A percentile compares a stretch with the other conserved stretches of the same genome.
Evolutionary conservation across 2,797 vertebrate species (phyloP).

Genomic region (Gallirallus australis): DNA sequence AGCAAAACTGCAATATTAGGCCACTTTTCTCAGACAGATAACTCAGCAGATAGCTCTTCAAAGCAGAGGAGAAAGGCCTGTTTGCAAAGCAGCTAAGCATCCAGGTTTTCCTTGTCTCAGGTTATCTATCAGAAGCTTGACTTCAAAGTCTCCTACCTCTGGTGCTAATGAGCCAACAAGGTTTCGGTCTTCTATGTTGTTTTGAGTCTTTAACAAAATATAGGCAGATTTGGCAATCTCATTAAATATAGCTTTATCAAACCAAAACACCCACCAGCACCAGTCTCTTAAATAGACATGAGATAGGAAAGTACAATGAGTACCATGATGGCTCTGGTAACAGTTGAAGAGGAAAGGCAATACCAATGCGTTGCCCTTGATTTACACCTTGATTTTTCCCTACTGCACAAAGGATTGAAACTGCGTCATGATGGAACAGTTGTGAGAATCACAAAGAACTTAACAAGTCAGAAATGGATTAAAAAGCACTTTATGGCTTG

Average conservation of each 20-base stretch:
- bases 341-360: neutral
- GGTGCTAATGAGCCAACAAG: neutral
- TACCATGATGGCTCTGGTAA: neutral
- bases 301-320: neutral
- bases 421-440: slow-evolving; percentile 62
- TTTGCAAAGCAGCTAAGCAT: neutral
- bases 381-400: slow-evolving; percentile 66
- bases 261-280: neutral
- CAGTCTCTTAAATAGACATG: neutral
- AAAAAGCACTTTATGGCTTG: slow-evolving; percentile 79
- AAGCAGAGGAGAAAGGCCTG: neutral
- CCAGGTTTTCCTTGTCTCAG: neutral
- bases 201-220: neutral
- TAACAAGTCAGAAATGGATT: slow-evolving; percentile 81
- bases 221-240: neutral
- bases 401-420: slow-evolving; percentile 67
- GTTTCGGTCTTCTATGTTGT: neutral
- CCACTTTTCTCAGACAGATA: neutral
- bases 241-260: neutral
- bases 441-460: slow-evolving; percentile 71
- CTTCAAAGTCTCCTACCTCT: neutral
- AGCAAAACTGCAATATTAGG: neutral
- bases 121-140: neutral
- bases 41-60: neutral
- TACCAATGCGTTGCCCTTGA: slow-evolving; percentile 31